Conservation (phyloP, 2,888 invertebrate species). For the Leptodirus hochenwartii region DNA sequence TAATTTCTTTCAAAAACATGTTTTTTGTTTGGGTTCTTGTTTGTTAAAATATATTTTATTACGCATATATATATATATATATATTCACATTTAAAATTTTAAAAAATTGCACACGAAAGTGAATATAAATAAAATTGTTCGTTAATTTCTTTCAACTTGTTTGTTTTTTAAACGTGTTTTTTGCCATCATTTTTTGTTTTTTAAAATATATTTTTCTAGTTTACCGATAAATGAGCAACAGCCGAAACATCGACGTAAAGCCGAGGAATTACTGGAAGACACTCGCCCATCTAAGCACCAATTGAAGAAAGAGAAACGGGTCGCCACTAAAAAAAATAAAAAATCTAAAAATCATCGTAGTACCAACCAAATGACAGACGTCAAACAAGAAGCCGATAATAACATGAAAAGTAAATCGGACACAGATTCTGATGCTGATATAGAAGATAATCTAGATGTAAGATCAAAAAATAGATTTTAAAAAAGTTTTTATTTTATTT, state of each 20-base stretch:
- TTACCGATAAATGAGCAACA: slow-evolving; percentile 70
- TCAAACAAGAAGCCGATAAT: neutral
- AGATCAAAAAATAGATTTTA: too few species aligned
- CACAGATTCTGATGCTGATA: slow-evolving; percentile 62
- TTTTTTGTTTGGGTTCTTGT: neutral
- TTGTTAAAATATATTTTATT: neutral
- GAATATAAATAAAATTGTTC: too few species aligned
- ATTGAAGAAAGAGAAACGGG: slow-evolving; percentile 42
- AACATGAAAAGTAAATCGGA: slow-evolving; percentile 29
- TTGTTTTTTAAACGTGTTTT: too few species aligned
- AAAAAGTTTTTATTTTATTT: too few species aligned
- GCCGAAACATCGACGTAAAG: slow-evolving; percentile 34
- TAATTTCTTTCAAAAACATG: too few species aligned
- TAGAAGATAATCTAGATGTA: slow-evolving; percentile 58
- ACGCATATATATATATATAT: too few species aligned
- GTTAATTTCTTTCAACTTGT: too few species aligned
- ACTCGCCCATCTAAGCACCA: slow-evolving; percentile 45
- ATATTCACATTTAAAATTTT: too few species aligned
- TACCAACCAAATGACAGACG: slow-evolving; percentile 17
- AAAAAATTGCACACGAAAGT: too few species aligned
- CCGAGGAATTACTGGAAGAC: slow-evolving; percentile 27
- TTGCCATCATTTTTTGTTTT: too few species aligned
- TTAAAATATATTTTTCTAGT: too few species aligned
- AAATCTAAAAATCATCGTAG: too few species aligned
- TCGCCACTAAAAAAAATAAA: slow-evolving; percentile 35